Evolutionary conservation across 2,888 invertebrate genomes (phyloP).

Genomic region (Troides helena): DNA sequence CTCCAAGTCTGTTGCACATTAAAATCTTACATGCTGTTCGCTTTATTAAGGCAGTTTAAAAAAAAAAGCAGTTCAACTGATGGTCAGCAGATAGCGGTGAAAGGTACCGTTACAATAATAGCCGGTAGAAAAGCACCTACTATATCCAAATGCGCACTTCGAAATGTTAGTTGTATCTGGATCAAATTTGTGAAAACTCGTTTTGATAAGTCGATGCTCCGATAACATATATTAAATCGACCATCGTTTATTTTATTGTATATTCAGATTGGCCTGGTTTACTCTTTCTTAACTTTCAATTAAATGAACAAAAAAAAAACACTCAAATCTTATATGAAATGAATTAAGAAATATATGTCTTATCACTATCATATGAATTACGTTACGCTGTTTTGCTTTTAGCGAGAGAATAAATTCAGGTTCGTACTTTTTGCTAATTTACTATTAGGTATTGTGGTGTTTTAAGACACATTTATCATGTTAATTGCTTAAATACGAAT

Average conservation of each 20-base stretch:
- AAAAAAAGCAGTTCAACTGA: constrained; percentile 68
- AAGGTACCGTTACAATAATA: constrained; percentile 77
- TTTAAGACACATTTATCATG: constrained; percentile 3
- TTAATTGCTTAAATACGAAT: constrained; percentile 1
- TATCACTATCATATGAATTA: not conserved
- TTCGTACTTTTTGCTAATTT: not conserved
- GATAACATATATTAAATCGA: constrained; percentile 25
- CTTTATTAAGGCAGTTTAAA: constrained; percentile 72
- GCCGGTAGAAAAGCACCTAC: constrained; percentile 64
- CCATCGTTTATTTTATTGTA: constrained; percentile 21
- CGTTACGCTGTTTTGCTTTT: not conserved
- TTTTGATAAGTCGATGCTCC: constrained; percentile 26
- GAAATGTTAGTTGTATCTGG: constrained; percentile 30
- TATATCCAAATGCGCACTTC: constrained; percentile 49
- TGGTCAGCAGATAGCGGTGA: constrained; percentile 79
- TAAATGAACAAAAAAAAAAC: not conserved
- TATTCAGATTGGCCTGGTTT: not conserved
- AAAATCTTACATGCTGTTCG: constrained; percentile 75
- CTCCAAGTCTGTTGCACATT: constrained; percentile 68
- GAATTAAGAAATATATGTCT: too few species aligned
- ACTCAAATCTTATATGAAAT: not conserved
- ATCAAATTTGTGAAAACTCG: constrained; percentile 28
- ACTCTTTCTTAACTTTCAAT: not conserved
- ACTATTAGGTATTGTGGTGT: constrained; percentile 5
- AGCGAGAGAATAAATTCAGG: too few species aligned